Base-by-base conservation (phyloP, 2,113 vertebrate genomes). In the Amphiprion ocellaris region DNA sequence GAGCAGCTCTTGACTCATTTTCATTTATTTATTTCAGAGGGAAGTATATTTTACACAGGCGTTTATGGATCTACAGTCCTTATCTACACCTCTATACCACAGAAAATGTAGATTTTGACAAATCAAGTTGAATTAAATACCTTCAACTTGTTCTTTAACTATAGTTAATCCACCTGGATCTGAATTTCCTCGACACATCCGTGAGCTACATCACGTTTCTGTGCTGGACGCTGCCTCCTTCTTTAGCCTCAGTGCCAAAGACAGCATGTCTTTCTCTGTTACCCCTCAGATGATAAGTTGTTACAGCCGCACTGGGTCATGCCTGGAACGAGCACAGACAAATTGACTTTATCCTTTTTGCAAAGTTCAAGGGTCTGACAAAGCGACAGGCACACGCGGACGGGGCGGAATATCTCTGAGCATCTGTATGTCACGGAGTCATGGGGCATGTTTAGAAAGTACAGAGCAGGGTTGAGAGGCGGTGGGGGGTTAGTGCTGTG, bases 301-400 rank as follows among this genome's bases (percentile, higher is more conserved):
- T 73, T 82, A 21, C 4, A 73, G 64, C 65, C 59, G 60, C 66
- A 15, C 44, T 62, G 65, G 46, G 30, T 70, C 79, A 37, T 33
- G 77, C 64, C 83, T 72, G 74, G 54, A 87, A 87, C 37, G 61
- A 86, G 63, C 83, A 67, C 53, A 60, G 67, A 88, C 87, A 87
- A 90, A 87, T 79, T 75, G 80, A 92, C 89, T 93, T 89, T 90
- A 87, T 85, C 86, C 63, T 88, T 79, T 83, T 77, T 82, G 62
- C 74, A 83, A 90, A 92, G 90, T 90, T 90, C 88, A 91, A 82
- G 80, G 79, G 79, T 86, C 76, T 87, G 90, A 92, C 88, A 90
- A 77, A 89, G 79, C 53, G 82, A 91, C 85, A 66, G 67, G 82
- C 71, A 62, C 58, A 70, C 65, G 62, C 77, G 82, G 85, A 85